Evolutionary conservation across 1,140 invertebrate genomes (phyloP).

Genomic region (Amyelois transitella): DNA sequence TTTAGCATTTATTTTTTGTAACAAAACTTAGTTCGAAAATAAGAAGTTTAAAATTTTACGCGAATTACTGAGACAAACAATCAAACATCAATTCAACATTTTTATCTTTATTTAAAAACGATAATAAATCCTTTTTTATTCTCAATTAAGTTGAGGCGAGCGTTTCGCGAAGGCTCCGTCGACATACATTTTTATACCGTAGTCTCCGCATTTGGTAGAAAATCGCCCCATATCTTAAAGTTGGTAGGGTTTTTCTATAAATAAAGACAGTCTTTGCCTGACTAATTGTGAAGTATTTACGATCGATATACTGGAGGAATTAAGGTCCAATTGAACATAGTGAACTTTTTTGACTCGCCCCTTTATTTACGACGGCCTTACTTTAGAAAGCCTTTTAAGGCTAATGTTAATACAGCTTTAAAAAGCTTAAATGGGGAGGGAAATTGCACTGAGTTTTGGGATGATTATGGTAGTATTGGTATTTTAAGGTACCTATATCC

Average conservation of each 20-base stretch:
- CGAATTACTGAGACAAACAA: background rate
- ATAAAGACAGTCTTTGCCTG: constrained; percentile 40
- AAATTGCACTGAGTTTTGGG: background rate
- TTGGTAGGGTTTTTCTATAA: constrained; percentile 32
- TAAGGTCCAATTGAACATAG: constrained; percentile 48
- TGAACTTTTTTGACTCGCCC: constrained; percentile 41
- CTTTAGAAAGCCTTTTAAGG: constrained; percentile 40
- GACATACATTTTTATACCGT: constrained; percentile 25
- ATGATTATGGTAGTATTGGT: no score
- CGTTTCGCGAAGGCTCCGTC: constrained; percentile 12
- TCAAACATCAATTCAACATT: background rate
- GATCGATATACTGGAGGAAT: constrained; percentile 37
- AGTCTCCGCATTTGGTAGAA: constrained; percentile 35
- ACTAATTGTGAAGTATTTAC: constrained; percentile 62
- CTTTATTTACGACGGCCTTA: constrained; percentile 45
- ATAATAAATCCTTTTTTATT: background rate
- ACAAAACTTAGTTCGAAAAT: no score
- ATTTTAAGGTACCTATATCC: no score
- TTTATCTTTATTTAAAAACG: background rate
- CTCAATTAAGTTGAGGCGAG: background rate
- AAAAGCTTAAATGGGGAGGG: constrained; percentile 5
- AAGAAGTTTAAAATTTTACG: background rate
- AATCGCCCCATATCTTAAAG: constrained; percentile 33
- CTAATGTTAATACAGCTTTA: constrained; percentile 24
- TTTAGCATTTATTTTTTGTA: no score